Evolutionary conservation across 2,888 invertebrate genomes (phyloP).

Genomic region (Oxytorus armatus): DNA sequence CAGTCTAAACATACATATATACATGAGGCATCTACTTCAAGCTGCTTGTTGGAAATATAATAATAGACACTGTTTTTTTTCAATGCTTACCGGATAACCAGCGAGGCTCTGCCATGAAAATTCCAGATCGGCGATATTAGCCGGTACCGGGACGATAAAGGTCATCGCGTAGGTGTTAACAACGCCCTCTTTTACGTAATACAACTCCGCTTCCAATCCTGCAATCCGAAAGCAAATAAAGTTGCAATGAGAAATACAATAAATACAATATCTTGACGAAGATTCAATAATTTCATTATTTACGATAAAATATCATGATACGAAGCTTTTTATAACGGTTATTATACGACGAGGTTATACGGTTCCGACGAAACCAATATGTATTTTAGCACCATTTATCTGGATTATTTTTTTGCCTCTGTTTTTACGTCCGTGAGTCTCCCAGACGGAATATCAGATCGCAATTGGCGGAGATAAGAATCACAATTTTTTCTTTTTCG

Average conservation of each 20-base stretch:
- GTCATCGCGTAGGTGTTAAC: slow-evolving; percentile 94
- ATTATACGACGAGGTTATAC: too few relatives aligned
- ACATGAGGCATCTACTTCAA: too few relatives aligned
- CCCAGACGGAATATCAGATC: slow-evolving; percentile 38
- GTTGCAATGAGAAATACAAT: background rate
- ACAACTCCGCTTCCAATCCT: slow-evolving; percentile 92
- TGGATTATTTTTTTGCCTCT: background rate
- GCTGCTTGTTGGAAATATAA: too few relatives aligned
- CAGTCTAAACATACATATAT: too few relatives aligned
- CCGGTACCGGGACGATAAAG: slow-evolving; percentile 92
- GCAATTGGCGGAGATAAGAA: slow-evolving; percentile 40
- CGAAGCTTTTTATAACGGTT: background rate
- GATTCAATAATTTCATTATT: background rate
- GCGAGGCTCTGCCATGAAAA: slow-evolving; percentile 94
- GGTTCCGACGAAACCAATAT: too few relatives aligned
- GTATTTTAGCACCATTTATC: slow-evolving; percentile 18
- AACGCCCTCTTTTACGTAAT: slow-evolving; percentile 93
- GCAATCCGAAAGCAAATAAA: slow-evolving; percentile 77
- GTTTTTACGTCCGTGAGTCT: slow-evolving; percentile 1
- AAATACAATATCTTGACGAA: background rate
- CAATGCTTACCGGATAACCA: slow-evolving; percentile 89
- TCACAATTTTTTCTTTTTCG: slow-evolving; percentile 40
- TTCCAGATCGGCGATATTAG: slow-evolving; percentile 91
- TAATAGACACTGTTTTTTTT: slow-evolving; percentile 22
- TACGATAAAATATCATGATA: background rate